Base-by-base conservation (phyloP, 2,888 invertebrate species). In the Synergus gifuensis region DNA sequence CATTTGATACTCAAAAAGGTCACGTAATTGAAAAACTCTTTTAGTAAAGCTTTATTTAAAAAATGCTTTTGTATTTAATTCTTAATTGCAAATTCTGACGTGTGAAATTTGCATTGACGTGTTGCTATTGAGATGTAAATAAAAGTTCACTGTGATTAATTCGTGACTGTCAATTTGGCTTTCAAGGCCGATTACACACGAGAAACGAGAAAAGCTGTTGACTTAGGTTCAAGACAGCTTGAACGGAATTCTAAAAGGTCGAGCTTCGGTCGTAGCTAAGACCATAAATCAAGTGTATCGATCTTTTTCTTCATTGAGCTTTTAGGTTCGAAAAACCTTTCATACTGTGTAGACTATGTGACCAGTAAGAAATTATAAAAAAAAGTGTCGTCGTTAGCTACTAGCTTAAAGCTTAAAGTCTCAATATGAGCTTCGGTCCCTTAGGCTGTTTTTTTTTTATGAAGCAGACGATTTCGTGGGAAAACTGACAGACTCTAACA, bases 241-340 rank as follows among this genome's bases (percentile, higher is more conserved):
- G 84, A 78, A 85, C 82, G 78, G 81, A 86, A 86, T 86, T 86
- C 83, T 82, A 82, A 83, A 83, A 81, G 84, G 83, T 84, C 81
- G 83, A 84, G 82, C 81, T 79, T 81, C 79, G 81, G 76, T 79
- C 80, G 80, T 83, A 79, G 80, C 81, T 67, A 78, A 67, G 77
- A 79, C 84, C 85, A 87, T 88, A 87, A 87, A 87, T 88, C 87
- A 87, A 83, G 63, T 79, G 81, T 82, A 84, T 87, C 84, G 86
- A 87, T 87, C 83, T 80, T 78, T 76, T 80, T 78, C 80, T 79
- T 78, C 79, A 76, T 78, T 79, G 49, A 79, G 77, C 66, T 78
- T 69, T 79, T 18, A 69, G 76, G 76, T 79, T 67, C 69, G 76
- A 63, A 69, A 62, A 63, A 73, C 58, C 60, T 49, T 67, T 78